phyloP scores from a whole-genome alignment of 2,797 vertebrate species.

The Diplodus sargus region DNA sequence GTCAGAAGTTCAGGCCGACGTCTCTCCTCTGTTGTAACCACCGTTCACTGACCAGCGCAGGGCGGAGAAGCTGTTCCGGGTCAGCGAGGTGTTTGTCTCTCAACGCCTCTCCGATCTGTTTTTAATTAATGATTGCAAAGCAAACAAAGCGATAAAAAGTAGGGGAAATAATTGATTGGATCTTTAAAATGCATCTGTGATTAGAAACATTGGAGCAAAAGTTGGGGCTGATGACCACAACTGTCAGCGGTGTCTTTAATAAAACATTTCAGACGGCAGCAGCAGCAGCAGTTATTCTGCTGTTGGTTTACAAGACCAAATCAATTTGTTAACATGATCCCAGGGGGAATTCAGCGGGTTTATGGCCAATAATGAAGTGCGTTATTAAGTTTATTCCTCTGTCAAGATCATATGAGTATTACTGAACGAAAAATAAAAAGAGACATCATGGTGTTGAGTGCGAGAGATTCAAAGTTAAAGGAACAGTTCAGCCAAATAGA shows the following conservation, averaged over 20 bases:
- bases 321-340: conserved; percentile 15
- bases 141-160: conserved; percentile 62
- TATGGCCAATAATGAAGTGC: background rate
- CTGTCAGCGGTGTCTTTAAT: conserved; percentile 8
- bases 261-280: background rate
- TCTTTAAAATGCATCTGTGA: conserved; percentile 49
- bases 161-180: conserved; percentile 65
- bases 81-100: conserved; percentile 43
- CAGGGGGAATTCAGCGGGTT: background rate
- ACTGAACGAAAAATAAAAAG: too few species aligned
- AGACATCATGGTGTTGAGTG: background rate
- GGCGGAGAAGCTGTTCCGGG: conserved; percentile 42
- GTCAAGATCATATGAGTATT: background rate
- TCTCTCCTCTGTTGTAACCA: background rate
- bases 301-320: conserved; percentile 21
- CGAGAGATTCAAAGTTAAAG: background rate
- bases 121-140: conserved; percentile 69
- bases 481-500: too few species aligned
- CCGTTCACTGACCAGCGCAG: conserved; percentile 1
- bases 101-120: conserved; percentile 40
- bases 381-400: background rate
- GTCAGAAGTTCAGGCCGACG: conserved; percentile 29
- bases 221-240: conserved; percentile 27
- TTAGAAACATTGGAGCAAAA: conserved; percentile 39
- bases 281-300: conserved; percentile 12